Percentiles rank a stretch among this genome's conserved stretches.
Evolutionary conservation across 1,140 invertebrate species (phyloP).

Genomic region (Cataglyphis hispanica): DNA sequence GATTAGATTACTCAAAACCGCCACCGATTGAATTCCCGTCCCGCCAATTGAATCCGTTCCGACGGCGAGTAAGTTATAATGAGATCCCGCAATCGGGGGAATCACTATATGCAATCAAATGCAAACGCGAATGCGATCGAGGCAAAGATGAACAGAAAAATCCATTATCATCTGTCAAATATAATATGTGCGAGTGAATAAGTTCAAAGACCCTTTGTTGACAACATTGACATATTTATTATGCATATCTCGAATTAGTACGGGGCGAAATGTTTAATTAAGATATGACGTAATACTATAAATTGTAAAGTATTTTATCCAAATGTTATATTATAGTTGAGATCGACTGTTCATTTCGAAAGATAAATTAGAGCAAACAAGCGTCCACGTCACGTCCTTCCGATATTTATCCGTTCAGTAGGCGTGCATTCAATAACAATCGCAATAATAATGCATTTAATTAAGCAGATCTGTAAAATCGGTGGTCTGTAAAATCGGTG

Average conservation of each 20-base stretch:
- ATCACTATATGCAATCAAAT: conserved; percentile 35
- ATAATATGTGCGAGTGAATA: background rate
- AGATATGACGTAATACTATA: background rate
- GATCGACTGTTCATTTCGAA: background rate
- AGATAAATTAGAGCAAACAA: background rate
- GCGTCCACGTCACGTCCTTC: background rate
- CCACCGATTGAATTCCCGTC: conserved; percentile 37
- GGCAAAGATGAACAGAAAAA: background rate
- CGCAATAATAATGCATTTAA: conserved; percentile 29
- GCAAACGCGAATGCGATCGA: conserved; percentile 4
- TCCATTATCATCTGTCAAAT: background rate
- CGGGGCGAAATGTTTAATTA: background rate
- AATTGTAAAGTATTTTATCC: background rate
- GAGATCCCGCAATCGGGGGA: conserved; percentile 19
- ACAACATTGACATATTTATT: background rate
- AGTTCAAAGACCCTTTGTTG: background rate
- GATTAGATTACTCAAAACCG: conserved; percentile 59
- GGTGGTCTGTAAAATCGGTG: too few species aligned
- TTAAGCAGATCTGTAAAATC: conserved; percentile 45
- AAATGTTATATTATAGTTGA: background rate
- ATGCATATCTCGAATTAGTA: background rate
- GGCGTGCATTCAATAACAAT: conserved; percentile 8
- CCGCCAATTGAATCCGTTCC: conserved; percentile 22
- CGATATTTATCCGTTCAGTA: background rate
- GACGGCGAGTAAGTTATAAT: conserved; percentile 21